Conservation (phyloP, 2,888 invertebrate genomes). For the Pyrocoelia pectoralis region DNA sequence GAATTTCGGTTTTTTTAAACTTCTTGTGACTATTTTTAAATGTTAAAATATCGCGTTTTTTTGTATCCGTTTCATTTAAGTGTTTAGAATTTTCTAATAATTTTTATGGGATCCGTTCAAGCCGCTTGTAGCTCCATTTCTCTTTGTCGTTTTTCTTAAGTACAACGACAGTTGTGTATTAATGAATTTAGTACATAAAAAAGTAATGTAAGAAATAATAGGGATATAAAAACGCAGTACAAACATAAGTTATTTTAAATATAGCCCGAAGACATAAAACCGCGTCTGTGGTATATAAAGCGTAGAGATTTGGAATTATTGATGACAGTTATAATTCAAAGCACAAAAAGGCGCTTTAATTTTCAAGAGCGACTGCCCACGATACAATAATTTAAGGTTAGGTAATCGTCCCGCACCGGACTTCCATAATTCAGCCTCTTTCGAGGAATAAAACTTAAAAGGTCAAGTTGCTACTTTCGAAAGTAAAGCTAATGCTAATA, state of each 20-base stretch:
- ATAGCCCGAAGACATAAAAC: conserved; percentile 8
- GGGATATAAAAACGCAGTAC: conserved; percentile 2
- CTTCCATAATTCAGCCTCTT: no score
- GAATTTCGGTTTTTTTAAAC: background rate
- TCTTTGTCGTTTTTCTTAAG: background rate
- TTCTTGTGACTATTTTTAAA: background rate
- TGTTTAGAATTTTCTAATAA: background rate
- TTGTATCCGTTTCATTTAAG: background rate
- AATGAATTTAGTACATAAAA: conserved; percentile 1
- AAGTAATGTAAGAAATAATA: conserved; percentile 1
- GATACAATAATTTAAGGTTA: conserved; percentile 1
- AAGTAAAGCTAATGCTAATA: no score
- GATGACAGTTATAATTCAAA: conserved; percentile 28
- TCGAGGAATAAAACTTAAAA: no score
- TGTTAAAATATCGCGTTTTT: background rate
- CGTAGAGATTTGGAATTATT: conserved; percentile 11
- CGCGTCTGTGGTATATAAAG: conserved; percentile 5
- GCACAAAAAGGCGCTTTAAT: conserved; percentile 7
- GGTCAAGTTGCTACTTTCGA: no score
- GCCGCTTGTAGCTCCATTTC: background rate
- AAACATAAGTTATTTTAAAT: conserved; percentile 8
- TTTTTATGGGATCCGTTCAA: conserved; percentile 1
- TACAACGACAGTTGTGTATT: background rate
- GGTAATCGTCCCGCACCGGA: background rate
- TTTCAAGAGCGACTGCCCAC: conserved; percentile 7